Conservation (phyloP, 1,140 invertebrate species). For the Drosophila setifemur region DNA sequence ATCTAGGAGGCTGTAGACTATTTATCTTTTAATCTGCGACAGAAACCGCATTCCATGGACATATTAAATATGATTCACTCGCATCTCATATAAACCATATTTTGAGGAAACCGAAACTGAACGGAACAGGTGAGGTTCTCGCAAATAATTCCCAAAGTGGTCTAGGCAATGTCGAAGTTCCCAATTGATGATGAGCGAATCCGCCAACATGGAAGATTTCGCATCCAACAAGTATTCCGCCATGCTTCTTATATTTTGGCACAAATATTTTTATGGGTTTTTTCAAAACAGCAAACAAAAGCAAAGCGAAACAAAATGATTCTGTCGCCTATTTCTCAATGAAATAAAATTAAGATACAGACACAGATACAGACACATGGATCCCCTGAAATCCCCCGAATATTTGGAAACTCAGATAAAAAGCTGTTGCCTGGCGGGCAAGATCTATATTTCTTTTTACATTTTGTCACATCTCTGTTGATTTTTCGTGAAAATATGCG, state of each 20-base stretch:
- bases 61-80: slow-evolving; percentile 12
- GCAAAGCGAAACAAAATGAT: slow-evolving; percentile 1
- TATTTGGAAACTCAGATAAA: slow-evolving; percentile 28
- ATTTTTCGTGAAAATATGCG: slow-evolving; percentile 63
- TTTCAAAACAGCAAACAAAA: slow-evolving; percentile 50
- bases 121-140: slow-evolving; percentile 60
- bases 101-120: slow-evolving; percentile 56
- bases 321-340: slow-evolving; percentile 62
- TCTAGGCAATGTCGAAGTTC: slow-evolving; percentile 13
- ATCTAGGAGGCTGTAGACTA: background rate
- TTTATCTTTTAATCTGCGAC: slow-evolving; percentile 7
- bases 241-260: slow-evolving; percentile 11
- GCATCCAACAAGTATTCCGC: slow-evolving; percentile 13
- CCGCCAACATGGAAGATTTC: slow-evolving; percentile 33
- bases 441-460: slow-evolving; percentile 13
- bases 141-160: slow-evolving; percentile 20
- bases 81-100: background rate
- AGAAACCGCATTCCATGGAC: slow-evolving; percentile 24
- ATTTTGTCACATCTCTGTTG: slow-evolving; percentile 50
- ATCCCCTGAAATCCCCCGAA: background rate
- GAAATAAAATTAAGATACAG: slow-evolving; percentile 45
- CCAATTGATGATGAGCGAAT: slow-evolving; percentile 35
- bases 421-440: slow-evolving; percentile 20
- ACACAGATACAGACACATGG: slow-evolving; percentile 13
- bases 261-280: slow-evolving; percentile 59